A percentile compares a stretch with the other conserved stretches of the same genome.
Evolutionary conservation across 2,797 vertebrate species (phyloP).

Genomic region (Sebastiscus tertius): DNA sequence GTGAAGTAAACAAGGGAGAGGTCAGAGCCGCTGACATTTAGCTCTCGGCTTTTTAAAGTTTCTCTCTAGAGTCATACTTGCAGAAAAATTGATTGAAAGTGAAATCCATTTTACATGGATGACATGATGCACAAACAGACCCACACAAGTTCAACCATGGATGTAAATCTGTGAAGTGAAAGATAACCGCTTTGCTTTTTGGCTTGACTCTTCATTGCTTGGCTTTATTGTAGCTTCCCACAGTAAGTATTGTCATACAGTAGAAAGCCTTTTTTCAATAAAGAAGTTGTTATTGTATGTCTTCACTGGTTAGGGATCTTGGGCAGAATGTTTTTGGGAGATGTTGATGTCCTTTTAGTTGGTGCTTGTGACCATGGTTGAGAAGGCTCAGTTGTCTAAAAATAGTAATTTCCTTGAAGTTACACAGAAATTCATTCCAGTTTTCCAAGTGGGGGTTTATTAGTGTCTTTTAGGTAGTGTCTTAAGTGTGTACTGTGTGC

Average conservation of each 20-base stretch:
- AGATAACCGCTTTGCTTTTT: conserved; percentile 6
- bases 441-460: background rate
- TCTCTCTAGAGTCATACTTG: conserved; percentile 44
- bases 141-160: conserved; percentile 39
- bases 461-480: background rate
- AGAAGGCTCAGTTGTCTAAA: background rate
- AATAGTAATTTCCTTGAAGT: background rate
- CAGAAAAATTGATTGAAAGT: conserved; percentile 65
- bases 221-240: background rate
- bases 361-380: background rate
- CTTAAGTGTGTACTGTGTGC: background rate
- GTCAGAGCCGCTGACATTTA: conserved; percentile 73
- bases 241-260: background rate
- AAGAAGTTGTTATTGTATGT: background rate
- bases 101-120: conserved; percentile 61
- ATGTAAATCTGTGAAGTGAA: conserved; percentile 34
- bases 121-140: conserved; percentile 38
- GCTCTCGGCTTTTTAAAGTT: conserved; percentile 49
- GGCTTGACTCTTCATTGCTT: background rate
- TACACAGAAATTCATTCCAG: background rate
- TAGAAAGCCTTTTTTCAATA: background rate
- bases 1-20: conserved; percentile 42
- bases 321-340: background rate
- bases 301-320: background rate
- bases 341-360: background rate